These are phyloP conservation scores for Tyto alba DNA, from an alignment of 2,113 vertebrate genomes.

Conservation along the genomic window DNA sequence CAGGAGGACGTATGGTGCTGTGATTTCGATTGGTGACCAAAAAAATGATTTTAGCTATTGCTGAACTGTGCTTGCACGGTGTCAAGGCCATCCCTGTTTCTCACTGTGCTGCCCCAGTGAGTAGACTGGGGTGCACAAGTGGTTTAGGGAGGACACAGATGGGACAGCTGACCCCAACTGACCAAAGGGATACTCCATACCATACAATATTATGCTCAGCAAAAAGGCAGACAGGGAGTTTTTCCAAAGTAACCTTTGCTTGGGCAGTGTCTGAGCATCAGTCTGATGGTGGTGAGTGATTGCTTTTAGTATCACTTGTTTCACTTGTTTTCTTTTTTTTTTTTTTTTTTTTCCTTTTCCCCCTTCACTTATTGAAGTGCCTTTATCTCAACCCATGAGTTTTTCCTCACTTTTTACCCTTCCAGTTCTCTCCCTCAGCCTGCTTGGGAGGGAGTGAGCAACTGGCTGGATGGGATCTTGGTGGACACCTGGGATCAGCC, in stretches of 20 bases:
- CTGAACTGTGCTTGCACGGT: background rate
- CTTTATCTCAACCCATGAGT: background rate
- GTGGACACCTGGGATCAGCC: background rate
- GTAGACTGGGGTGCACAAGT: background rate
- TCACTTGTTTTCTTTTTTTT: background rate
- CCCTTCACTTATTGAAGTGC: background rate
- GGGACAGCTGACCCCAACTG: background rate
- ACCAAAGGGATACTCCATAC: background rate
- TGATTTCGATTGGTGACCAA: background rate
- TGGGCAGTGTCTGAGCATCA: background rate
- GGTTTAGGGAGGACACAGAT: background rate
- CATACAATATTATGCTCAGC: accelerated
- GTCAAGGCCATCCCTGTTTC: background rate
- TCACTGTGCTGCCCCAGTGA: background rate
- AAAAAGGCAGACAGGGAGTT: background rate
- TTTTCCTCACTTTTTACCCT: background rate
- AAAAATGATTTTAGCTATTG: background rate
- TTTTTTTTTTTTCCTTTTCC: too few relatives aligned
- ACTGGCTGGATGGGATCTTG: background rate
- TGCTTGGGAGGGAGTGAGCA: background rate
- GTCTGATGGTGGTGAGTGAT: background rate
- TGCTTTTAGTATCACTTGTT: background rate
- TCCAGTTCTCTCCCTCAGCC: background rate
- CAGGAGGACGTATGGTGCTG: background rate
- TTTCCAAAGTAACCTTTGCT: background rate